Conservation (phyloP, 2,113 vertebrate genomes). For the Oreochromis spilurus region DNA sequence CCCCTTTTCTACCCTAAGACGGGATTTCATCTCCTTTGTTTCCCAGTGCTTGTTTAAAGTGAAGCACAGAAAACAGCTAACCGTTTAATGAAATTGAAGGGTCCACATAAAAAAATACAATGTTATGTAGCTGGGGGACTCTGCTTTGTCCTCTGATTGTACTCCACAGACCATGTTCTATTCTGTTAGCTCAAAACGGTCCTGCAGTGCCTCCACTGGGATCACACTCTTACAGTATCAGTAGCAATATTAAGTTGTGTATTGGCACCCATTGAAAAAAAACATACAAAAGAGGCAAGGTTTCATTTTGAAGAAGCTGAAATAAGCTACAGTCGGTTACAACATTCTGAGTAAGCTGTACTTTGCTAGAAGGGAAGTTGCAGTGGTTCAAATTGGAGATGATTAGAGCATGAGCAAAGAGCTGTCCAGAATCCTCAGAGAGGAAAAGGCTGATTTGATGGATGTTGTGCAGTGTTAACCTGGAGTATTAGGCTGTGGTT, state of each 20-base stretch:
- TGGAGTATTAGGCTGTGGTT: neutral
- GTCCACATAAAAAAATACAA: neutral
- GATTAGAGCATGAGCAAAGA: slow-evolving; percentile 14
- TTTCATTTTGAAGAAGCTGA: neutral
- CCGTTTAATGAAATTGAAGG: neutral
- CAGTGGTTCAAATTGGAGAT: neutral
- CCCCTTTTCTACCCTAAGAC: neutral
- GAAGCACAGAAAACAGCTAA: neutral
- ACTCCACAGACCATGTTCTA: neutral
- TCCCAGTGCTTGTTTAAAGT: neutral
- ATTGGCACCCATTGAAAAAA: neutral
- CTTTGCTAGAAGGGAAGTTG: neutral
- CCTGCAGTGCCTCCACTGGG: neutral
- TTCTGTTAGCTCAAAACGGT: slow-evolving; percentile 18
- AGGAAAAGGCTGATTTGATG: slow-evolving; percentile 8
- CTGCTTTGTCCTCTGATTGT: neutral
- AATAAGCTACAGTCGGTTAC: neutral
- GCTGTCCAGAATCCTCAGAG: neutral
- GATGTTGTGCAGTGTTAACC: neutral
- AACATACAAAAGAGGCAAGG: neutral
- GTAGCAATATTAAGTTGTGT: neutral
- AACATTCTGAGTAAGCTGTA: neutral
- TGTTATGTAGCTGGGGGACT: neutral
- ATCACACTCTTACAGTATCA: neutral
- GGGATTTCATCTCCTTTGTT: slow-evolving; percentile 39